Evolutionary conservation across 2,888 invertebrate species (phyloP).

Genomic region (Calameuta pallipes): DNA sequence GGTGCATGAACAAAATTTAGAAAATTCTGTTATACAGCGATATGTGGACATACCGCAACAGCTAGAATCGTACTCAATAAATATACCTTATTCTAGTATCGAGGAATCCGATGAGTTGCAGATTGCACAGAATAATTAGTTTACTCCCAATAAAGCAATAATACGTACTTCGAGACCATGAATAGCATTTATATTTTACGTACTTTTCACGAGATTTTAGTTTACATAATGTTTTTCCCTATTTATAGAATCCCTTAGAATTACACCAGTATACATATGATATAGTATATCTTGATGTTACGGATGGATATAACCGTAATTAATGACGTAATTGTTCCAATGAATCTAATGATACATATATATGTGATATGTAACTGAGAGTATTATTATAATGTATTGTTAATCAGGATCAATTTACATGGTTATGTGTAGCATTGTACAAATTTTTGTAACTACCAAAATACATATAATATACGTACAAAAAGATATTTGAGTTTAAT

Average conservation of each 20-base stretch:
- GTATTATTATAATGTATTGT: neutral
- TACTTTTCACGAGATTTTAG: neutral
- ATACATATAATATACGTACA: neutral
- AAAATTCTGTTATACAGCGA: neutral
- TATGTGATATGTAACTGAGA: neutral
- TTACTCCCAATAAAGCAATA: neutral
- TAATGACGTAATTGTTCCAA: neutral
- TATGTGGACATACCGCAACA: slow-evolving; percentile 2
- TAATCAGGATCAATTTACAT: neutral
- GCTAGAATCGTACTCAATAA: slow-evolving; percentile 8
- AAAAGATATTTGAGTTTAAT: neutral
- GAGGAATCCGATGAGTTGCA: neutral
- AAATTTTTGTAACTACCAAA: neutral
- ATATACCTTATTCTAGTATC: slow-evolving; percentile 1
- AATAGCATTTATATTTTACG: neutral
- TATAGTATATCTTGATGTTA: neutral
- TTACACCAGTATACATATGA: neutral
- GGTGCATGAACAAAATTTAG: slow-evolving; percentile 22
- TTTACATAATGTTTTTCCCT: neutral
- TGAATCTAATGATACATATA: neutral
- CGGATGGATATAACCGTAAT: neutral
- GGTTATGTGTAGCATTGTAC: neutral
- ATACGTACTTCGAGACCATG: neutral
- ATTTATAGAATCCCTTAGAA: neutral
- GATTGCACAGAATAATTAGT: neutral